Percentiles rank a stretch among this genome's conserved stretches.
phyloP scores from a whole-genome alignment of 2,888 invertebrate species.

The Liopterus haemorrhoidalis region DNA sequence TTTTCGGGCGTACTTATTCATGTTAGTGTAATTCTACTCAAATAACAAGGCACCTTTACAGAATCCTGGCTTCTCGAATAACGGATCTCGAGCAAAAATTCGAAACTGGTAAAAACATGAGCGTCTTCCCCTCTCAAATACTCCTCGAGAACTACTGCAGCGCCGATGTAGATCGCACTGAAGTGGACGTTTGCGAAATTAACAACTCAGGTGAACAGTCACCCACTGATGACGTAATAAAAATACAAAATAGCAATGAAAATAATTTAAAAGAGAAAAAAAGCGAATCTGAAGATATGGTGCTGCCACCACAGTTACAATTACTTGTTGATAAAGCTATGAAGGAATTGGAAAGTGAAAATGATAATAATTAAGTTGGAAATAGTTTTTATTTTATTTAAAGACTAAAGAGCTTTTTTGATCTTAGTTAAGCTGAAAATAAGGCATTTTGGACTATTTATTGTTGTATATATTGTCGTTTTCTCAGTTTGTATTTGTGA shows the following conservation, averaged over 20 bases:
- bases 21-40: too few species aligned
- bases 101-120: conserved; percentile 53
- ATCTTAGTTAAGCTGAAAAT: too few species aligned
- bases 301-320: conserved; percentile 55
- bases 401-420: too few species aligned
- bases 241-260: conserved; percentile 25
- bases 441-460: too few species aligned
- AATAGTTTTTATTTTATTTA: too few species aligned
- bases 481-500: too few species aligned
- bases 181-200: conserved; percentile 28
- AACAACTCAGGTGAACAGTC: conserved; percentile 30
- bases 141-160: conserved; percentile 58
- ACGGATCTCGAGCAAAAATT: conserved; percentile 75
- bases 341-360: conserved; percentile 38
- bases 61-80: conserved; percentile 74
- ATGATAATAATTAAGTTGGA: conserved; percentile 42
- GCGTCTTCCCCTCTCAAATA: conserved; percentile 59
- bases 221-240: conserved; percentile 20
- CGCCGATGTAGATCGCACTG: conserved; percentile 49
- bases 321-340: conserved; percentile 55
- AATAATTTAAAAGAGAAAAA: conserved; percentile 44
- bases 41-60: conserved; percentile 41
- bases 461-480: too few species aligned
- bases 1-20: too few species aligned
- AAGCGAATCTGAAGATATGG: conserved; percentile 43